phyloP scores from a whole-genome alignment of 1,140 invertebrate species.

The Drosophila truncata region DNA sequence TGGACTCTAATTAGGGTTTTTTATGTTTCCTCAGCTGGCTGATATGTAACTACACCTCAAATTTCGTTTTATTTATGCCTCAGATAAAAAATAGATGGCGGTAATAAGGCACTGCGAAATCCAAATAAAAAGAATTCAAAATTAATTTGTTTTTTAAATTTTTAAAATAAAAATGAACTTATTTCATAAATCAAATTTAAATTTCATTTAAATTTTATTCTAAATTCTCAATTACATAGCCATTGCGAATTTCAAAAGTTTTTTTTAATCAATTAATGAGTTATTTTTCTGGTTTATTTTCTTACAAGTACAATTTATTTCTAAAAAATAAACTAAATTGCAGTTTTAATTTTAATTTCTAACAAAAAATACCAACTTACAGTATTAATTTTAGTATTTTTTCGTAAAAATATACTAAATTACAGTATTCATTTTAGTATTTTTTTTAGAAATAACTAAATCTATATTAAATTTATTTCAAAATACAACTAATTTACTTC shows the following conservation, averaged over 20 bases:
- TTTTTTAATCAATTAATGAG: too few species aligned
- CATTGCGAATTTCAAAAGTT: not conserved
- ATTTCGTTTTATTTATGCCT: not conserved
- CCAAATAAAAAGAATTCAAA: not conserved
- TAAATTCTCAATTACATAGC: not conserved
- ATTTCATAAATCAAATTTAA: not conserved
- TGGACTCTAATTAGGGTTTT: not conserved
- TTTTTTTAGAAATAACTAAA: too few species aligned
- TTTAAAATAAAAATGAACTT: not conserved
- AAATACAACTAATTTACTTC: not conserved
- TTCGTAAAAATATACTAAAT: slow-evolving; percentile 2
- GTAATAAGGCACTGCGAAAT: not conserved
- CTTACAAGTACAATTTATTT: not conserved
- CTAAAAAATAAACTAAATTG: slow-evolving; percentile 1
- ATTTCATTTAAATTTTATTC: too few species aligned
- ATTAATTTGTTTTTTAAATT: not conserved
- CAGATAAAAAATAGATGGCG: not conserved
- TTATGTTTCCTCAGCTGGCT: not conserved
- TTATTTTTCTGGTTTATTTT: not conserved
- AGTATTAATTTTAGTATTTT: too few species aligned
- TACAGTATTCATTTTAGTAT: too few species aligned
- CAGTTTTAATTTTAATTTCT: too few species aligned
- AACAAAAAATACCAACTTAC: not conserved
- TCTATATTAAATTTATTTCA: not conserved
- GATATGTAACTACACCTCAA: not conserved